These are phyloP conservation scores for Sclerurus mexicanus DNA, from an alignment of 2,113 vertebrate genomes.

Conservation along the genomic window DNA sequence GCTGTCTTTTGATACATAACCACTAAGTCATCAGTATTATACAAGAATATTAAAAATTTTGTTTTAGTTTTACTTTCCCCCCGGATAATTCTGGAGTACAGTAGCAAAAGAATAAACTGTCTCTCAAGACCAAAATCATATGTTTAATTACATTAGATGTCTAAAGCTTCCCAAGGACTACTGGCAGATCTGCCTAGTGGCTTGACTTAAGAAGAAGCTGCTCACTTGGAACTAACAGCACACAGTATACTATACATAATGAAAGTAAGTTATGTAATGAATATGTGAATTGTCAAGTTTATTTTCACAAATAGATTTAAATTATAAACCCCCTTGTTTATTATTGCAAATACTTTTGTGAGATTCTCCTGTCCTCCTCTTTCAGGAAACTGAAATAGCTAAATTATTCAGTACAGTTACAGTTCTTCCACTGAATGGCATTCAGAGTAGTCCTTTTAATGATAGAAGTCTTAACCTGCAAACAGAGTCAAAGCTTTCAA, in stretches of 20 bases:
- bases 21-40: neutral
- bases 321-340: neutral
- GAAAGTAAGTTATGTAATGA: neutral
- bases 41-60: neutral
- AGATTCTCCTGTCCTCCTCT: neutral
- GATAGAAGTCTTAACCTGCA: neutral
- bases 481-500: neutral
- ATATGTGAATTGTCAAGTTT: neutral
- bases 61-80: neutral
- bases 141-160: neutral
- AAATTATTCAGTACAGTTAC: neutral
- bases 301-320: neutral
- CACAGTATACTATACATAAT: neutral
- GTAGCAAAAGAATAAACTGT: neutral
- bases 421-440: neutral
- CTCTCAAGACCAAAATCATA: neutral
- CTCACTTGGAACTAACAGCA: neutral
- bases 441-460: neutral
- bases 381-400: neutral
- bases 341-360: neutral
- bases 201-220: neutral
- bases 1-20: neutral
- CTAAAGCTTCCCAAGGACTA: neutral
- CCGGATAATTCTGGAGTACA: neutral
- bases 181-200: neutral